These are phyloP conservation scores for Percopsis omiscomaycus DNA, from an alignment of 2,797 vertebrate species.

Conservation along the genomic window DNA sequence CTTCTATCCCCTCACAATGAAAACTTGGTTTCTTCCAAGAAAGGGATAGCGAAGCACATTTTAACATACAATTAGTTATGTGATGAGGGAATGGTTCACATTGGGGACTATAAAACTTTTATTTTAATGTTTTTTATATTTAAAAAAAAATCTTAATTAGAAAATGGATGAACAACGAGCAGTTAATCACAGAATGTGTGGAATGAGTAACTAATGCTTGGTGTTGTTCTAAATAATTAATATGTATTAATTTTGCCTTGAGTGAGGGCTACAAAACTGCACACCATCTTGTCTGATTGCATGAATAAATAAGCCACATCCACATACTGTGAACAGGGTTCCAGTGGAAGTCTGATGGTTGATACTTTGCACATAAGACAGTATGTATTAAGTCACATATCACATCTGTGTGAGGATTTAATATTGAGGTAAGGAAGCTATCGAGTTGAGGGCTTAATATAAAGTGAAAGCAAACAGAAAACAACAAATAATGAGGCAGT, in stretches of 20 bases:
- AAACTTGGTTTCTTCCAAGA: conserved; percentile 26
- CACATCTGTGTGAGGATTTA: too few species aligned
- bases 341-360: conserved; percentile 12
- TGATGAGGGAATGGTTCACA: conserved; percentile 9
- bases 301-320: conserved; percentile 57
- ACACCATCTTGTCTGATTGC: conserved; percentile 47
- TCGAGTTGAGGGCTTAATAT: too few species aligned
- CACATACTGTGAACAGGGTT: conserved; percentile 24
- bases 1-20: not conserved
- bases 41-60: conserved; percentile 45
- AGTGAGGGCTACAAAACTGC: conserved; percentile 34
- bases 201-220: too few species aligned
- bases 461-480: conserved; percentile 22
- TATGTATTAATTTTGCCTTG: conserved; percentile 35
- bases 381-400: too few species aligned
- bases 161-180: conserved; percentile 47
- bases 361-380: too few species aligned
- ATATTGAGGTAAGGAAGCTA: too few species aligned
- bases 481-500: conserved; percentile 76
- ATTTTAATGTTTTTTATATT: not conserved
- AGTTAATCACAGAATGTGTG: conserved; percentile 36
- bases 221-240: conserved; percentile 6
- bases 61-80: conserved; percentile 7
- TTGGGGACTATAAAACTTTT: not conserved
- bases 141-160: conserved; percentile 14